These are phyloP conservation scores for Sepiola atlantica DNA, from an alignment of 2,888 invertebrate species.

Conservation along the genomic window DNA sequence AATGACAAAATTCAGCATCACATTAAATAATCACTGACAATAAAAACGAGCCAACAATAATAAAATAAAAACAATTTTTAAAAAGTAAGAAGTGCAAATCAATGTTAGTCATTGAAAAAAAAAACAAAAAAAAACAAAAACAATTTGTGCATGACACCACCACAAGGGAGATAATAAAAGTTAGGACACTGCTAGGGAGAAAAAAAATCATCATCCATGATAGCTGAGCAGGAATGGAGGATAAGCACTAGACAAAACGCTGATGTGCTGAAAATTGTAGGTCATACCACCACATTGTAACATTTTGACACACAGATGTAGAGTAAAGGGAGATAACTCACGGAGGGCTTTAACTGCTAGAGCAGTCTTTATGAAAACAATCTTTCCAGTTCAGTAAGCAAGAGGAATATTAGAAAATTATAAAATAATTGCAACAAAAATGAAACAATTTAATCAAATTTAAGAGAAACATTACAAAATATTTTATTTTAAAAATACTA, in stretches of 20 bases:
- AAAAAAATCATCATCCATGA: background rate
- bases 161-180: background rate
- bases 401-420: conserved; percentile 17
- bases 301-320: background rate
- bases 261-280: conserved; percentile 18
- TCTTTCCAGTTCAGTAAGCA: conserved; percentile 18
- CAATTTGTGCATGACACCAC: conserved; percentile 17
- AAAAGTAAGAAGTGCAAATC: background rate
- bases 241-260: background rate
- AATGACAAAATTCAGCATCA: background rate
- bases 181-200: background rate
- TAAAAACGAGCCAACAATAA: background rate
- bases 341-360: background rate
- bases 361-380: background rate
- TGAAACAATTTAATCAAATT: background rate
- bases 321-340: conserved; percentile 17
- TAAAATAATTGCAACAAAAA: background rate
- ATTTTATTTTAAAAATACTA: background rate
- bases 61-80: background rate
- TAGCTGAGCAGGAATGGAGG: background rate
- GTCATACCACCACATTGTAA: conserved; percentile 16
- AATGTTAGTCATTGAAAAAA: background rate
- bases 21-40: background rate
- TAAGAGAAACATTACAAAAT: background rate
- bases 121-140: too few species aligned